These are phyloP conservation scores for Ectobius pallidus DNA, from an alignment of 2,888 invertebrate genomes.

Conservation along the genomic window DNA sequence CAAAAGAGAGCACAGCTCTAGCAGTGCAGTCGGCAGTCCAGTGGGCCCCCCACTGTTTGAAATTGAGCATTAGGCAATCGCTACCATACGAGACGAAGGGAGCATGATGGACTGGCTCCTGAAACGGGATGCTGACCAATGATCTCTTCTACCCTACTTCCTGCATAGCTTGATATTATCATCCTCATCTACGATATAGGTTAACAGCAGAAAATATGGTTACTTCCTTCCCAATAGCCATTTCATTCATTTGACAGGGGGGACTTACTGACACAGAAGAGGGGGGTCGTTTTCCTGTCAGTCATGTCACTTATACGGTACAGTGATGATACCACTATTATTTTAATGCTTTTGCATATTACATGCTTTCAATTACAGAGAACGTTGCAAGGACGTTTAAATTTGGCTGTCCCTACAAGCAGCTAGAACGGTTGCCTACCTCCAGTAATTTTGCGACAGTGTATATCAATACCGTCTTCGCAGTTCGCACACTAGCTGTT, in stretches of 20 bases:
- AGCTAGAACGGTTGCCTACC: too few relatives aligned
- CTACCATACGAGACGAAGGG: not conserved
- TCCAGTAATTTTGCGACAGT: too few relatives aligned
- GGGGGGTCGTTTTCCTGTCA: not conserved
- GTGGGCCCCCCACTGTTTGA: not conserved
- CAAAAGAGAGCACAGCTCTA: too few relatives aligned
- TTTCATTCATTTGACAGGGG: not conserved
- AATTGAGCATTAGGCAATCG: not conserved
- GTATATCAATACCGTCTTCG: too few relatives aligned
- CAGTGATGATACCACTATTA: too few relatives aligned
- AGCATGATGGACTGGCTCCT: not conserved
- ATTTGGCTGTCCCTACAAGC: too few relatives aligned
- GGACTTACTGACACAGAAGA: not conserved
- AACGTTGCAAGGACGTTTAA: too few relatives aligned
- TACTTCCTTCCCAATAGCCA: constrained; percentile 22
- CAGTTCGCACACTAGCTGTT: too few relatives aligned
- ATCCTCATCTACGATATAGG: constrained; percentile 3
- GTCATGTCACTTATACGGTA: not conserved
- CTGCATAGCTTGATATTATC: constrained; percentile 18
- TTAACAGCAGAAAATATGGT: constrained; percentile 14
- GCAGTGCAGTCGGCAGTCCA: too few relatives aligned
- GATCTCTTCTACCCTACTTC: constrained; percentile 23
- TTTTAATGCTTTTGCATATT: too few relatives aligned
- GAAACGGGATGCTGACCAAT: constrained; percentile 30
- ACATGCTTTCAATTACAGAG: too few relatives aligned